Evolutionary conservation across 2,113 vertebrate genomes (phyloP).

Genomic region (Meles meles): DNA sequence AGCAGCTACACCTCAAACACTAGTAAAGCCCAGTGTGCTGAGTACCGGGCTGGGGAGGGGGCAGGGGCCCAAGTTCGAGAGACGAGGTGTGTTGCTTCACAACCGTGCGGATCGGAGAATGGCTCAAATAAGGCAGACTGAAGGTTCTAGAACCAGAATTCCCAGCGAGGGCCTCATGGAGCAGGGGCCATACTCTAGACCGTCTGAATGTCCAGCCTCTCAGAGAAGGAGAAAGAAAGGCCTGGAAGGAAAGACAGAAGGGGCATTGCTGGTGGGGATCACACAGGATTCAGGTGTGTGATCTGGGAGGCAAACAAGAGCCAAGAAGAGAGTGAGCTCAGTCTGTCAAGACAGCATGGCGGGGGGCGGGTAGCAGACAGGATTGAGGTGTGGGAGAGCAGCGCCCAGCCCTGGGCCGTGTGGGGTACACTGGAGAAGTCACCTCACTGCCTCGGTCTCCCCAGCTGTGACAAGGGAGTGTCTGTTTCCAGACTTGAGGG

Average conservation of each 20-base stretch:
- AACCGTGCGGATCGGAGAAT: background rate
- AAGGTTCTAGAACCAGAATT: background rate
- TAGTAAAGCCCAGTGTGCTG: background rate
- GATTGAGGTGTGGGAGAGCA: too few species aligned
- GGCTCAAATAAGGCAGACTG: background rate
- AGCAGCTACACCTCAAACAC: background rate
- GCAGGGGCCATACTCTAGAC: background rate
- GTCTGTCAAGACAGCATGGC: fast-evolving
- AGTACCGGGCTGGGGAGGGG: background rate
- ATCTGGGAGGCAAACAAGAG: background rate
- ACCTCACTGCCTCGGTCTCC: background rate
- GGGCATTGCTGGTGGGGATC: background rate
- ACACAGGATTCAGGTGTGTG: background rate
- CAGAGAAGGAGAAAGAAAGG: background rate
- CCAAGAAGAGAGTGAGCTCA: background rate
- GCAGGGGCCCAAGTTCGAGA: background rate
- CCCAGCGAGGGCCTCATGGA: background rate
- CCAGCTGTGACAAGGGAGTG: background rate
- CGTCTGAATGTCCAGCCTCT: background rate
- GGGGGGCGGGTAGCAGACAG: background rate
- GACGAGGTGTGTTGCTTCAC: background rate
- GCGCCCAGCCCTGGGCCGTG: background rate
- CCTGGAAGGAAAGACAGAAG: background rate
- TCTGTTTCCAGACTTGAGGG: background rate
- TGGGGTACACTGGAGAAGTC: background rate